Evolutionary conservation across 2,797 vertebrate genomes (phyloP).

Genomic region (Lagodon rhomboides): DNA sequence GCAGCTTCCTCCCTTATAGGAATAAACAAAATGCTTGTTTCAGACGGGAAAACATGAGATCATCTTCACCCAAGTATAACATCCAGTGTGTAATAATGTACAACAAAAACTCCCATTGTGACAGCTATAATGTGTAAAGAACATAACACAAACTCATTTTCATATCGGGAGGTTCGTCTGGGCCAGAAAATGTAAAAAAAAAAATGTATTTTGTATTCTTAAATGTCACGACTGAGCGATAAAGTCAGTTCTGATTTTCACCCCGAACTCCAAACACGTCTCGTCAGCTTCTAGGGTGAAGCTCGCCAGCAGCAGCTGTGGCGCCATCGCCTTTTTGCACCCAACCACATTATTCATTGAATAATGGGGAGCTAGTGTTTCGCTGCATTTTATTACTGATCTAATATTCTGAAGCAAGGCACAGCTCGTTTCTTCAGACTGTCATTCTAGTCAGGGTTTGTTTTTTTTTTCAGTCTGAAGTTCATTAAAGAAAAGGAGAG

Average conservation of each 20-base stretch:
- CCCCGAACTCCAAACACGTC: not conserved
- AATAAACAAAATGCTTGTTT: constrained; percentile 16
- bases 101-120: not conserved
- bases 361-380: not conserved
- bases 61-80: not conserved
- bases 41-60: not conserved
- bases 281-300: not conserved
- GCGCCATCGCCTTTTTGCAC: not conserved
- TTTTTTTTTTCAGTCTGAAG: not conserved
- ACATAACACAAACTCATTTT: not conserved
- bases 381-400: not conserved
- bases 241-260: not conserved
- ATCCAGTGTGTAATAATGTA: not conserved
- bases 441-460: not conserved
- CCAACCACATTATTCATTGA: not conserved
- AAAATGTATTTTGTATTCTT: not conserved
- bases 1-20: not conserved
- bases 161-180: not conserved
- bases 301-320: not conserved
- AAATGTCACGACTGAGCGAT: too few relatives aligned
- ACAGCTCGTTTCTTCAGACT: not conserved
- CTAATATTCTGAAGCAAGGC: not conserved
- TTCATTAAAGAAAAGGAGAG: not conserved
- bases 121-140: not conserved
- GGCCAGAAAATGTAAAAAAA: not conserved